A percentile compares a stretch with the other conserved stretches of the same genome.
phyloP scores from a whole-genome alignment of 1,140 invertebrate genomes.

The Zaprionus davidi region DNA sequence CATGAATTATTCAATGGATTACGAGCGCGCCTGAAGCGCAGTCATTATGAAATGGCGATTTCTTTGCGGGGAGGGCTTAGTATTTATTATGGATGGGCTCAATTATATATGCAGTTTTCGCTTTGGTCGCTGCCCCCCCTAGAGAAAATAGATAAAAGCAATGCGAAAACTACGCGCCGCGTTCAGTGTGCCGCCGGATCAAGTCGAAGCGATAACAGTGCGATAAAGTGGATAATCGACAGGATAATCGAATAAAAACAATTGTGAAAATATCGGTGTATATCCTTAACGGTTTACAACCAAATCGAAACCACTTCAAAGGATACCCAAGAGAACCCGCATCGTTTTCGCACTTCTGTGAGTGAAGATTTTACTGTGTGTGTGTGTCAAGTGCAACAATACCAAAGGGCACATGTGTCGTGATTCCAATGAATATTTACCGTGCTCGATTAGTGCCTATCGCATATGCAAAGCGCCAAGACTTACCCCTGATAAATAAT shows the following conservation, averaged over 20 bases:
- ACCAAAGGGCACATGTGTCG: not conserved
- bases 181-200: constrained; percentile 70
- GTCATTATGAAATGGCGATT: constrained; percentile 51
- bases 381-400: constrained; percentile 25
- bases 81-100: constrained; percentile 50
- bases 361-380: not conserved
- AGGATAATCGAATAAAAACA: constrained; percentile 7
- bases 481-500: constrained; percentile 1
- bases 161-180: constrained; percentile 44
- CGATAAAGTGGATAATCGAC: constrained; percentile 24
- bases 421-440: constrained; percentile 13
- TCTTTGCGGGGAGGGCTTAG: constrained; percentile 9
- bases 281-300: not conserved
- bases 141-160: constrained; percentile 60
- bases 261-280: not conserved
- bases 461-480: constrained; percentile 10
- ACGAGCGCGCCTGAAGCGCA: constrained; percentile 23
- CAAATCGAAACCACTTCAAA: not conserved
- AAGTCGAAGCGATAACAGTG: constrained; percentile 58
- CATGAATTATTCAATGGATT: constrained; percentile 67
- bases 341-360: not conserved
- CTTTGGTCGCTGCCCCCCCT: constrained; percentile 3
- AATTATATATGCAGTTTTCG: constrained; percentile 62
- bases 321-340: not conserved
- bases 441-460: not conserved